Evolutionary conservation across 2,797 vertebrate species (phyloP), one percentile per base, ranked within the genome.

Genomic region (Myoxocephalus aenaeus): DNA sequence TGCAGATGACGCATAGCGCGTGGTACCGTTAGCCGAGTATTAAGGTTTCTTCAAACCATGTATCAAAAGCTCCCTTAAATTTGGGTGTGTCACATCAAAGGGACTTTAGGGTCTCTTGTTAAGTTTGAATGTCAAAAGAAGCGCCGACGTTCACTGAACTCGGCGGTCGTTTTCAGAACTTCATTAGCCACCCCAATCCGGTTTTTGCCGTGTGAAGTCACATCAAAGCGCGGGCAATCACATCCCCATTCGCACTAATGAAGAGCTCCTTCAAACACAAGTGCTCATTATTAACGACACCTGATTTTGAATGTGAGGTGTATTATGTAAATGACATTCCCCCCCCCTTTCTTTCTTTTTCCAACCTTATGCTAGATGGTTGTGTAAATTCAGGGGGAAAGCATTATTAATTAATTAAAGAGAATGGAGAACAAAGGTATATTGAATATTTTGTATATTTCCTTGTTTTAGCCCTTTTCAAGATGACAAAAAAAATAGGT

Each of bases 191-290:
- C 75, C 87, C 80, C 54, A 29, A 88, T 82, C 73, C 78, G 38
- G 86, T 91, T 29, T 27, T 79, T 88, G 85, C 77, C 59, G 88
- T 94, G 92, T 94, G 92, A 96, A 95, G 93, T 95, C 86, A 93
- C 92, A 95, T 95, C 92, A 95, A 93, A 96, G 93, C 92, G 6
- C 86, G 3, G 82, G 84, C 93, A 92, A 91, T 89, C 86, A 87
- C 86, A 83, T 73, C 86, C 67, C 90, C 85, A 86, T 91, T 92
- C 87, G 78, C 70, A 70, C 77, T 93, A 95, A 95, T 84, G 77
- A 83, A 94, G 75, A 22, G 83, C 90, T 78, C 90, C 92, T 91
- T 93, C 87, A 88, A 90, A 94, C 91, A 92, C 89, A 85, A 88
- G 86, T 53, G 82, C 91, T 94, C 89, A 89, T 94, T 94, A 94